phyloP scores from a whole-genome alignment of 2,113 vertebrate genomes.

The Megaceryle maxima region DNA sequence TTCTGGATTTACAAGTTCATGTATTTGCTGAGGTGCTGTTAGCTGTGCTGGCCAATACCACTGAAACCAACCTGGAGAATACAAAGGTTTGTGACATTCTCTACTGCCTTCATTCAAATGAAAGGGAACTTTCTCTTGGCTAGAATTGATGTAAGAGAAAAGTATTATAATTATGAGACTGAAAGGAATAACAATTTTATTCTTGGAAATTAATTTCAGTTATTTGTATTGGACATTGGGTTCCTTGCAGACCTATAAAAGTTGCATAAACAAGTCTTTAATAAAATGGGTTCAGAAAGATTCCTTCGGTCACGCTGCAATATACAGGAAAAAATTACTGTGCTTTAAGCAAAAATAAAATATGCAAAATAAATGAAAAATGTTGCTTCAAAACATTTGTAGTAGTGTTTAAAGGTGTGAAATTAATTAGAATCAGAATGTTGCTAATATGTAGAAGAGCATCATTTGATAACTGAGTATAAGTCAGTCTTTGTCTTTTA shows the following conservation, averaged over 20 bases:
- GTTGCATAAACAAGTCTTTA: not conserved
- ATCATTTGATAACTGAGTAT: not conserved
- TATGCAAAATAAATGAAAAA: not conserved
- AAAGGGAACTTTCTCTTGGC: not conserved
- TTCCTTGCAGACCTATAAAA: not conserved
- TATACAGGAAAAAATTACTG: not conserved
- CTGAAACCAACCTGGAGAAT: not conserved
- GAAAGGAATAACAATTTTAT: not conserved
- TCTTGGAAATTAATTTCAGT: slow-evolving; percentile 13
- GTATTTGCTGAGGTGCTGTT: accelerated
- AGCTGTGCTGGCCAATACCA: not conserved
- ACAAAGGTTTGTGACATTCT: not conserved
- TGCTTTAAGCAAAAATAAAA: not conserved
- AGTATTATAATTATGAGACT: not conserved
- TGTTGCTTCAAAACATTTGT: not conserved
- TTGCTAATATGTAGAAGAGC: not conserved
- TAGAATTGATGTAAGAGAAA: not conserved
- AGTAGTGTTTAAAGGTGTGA: not conserved
- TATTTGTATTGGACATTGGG: not conserved
- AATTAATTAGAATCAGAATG: not conserved
- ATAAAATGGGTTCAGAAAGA: not conserved
- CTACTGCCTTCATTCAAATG: not conserved
- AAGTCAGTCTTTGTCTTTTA: not conserved
- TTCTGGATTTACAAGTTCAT: not conserved
- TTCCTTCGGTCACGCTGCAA: not conserved